phyloP scores from a whole-genome alignment of 2,797 vertebrate species.

The Nannoperca australis region DNA sequence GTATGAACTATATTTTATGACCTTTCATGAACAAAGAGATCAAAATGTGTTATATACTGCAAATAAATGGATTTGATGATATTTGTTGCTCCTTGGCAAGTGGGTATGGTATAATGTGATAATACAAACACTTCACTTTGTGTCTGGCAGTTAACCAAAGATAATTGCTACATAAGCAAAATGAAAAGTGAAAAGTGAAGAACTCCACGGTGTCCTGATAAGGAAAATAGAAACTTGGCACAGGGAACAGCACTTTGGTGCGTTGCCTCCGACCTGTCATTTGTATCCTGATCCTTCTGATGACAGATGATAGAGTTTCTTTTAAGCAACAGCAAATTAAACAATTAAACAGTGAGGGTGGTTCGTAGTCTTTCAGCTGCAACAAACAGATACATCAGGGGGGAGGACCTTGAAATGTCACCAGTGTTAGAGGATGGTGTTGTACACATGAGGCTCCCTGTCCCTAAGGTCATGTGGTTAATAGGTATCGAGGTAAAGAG shows the following conservation, averaged over 20 bases:
- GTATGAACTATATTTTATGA: background rate
- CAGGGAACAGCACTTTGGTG: background rate
- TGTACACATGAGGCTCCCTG: conserved; percentile 13
- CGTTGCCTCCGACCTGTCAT: background rate
- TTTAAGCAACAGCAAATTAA: conserved; percentile 15
- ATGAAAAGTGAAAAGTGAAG: background rate
- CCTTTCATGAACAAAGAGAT: background rate
- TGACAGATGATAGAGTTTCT: background rate
- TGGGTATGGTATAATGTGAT: no score
- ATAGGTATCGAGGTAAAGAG: conserved; percentile 14
- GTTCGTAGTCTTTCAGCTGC: conserved; percentile 9
- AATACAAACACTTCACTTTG: no score
- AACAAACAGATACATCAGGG: conserved; percentile 7
- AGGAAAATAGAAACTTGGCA: background rate
- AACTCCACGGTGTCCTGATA: background rate
- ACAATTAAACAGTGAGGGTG: background rate
- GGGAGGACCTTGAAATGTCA: conserved; percentile 33
- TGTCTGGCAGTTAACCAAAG: no score
- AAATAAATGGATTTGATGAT: background rate
- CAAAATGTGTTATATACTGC: background rate
- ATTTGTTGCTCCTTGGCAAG: background rate
- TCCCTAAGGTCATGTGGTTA: conserved; percentile 21
- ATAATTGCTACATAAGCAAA: no score
- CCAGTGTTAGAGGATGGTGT: conserved; percentile 17
- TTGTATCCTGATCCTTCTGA: background rate